Percentiles rank a stretch among this genome's conserved stretches.
Conservation (phyloP, 2,797 vertebrate species). For the Gallinago nigripennis region DNA sequence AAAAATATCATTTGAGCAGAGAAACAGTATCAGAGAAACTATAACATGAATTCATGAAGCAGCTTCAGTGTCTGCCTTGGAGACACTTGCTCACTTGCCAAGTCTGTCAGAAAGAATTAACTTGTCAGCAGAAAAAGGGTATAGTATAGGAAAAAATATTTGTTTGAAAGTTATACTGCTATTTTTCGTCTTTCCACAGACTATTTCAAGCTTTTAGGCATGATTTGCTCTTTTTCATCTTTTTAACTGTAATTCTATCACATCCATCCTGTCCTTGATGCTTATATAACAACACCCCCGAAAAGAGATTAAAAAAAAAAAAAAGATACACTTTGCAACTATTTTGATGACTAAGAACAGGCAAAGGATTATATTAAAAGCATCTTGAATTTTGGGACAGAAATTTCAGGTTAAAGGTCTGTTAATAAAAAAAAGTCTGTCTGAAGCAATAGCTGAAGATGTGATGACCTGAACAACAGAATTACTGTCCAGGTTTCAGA, state of each 20-base stretch:
- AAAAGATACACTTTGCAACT: not conserved
- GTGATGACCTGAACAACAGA: constrained; percentile 12
- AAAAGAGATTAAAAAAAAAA: constrained; percentile 16
- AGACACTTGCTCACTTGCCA: constrained; percentile 57
- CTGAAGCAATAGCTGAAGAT: not conserved
- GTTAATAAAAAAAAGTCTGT: constrained; percentile 29
- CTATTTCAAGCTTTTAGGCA: constrained; percentile 26
- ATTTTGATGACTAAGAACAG: not conserved
- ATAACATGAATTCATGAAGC: constrained; percentile 28
- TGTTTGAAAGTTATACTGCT: constrained; percentile 44
- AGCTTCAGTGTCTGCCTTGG: constrained; percentile 29
- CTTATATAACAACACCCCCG: not conserved
- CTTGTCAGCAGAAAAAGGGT: constrained; percentile 23
- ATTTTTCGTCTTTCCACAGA: constrained; percentile 23
- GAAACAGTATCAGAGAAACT: constrained; percentile 37
- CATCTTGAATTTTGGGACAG: not conserved
- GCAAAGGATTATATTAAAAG: not conserved
- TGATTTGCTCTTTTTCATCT: constrained; percentile 35
- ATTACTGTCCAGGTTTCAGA: constrained; percentile 7
- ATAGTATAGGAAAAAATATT: constrained; percentile 14
- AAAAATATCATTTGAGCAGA: constrained; percentile 17
- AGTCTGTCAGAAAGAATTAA: constrained; percentile 63
- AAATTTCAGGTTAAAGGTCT: constrained; percentile 6
- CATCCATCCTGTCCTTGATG: not conserved
- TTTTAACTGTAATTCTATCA: constrained; percentile 17